Evolutionary conservation across 1,140 invertebrate genomes (phyloP).

Genomic region (Tetraneura akinire): DNA sequence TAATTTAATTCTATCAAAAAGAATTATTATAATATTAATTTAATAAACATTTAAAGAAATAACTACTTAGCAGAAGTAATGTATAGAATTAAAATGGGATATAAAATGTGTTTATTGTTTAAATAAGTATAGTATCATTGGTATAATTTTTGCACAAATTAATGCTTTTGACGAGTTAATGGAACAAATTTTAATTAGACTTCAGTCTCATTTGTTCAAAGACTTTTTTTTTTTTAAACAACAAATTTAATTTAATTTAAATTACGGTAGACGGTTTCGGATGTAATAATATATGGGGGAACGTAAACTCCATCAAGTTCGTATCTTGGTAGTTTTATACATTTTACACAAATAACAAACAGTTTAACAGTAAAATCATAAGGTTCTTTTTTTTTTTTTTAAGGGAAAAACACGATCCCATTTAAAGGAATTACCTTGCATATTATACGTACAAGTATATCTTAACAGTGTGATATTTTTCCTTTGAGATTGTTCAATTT

Average conservation of each 20-base stretch:
- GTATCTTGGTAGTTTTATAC: not conserved
- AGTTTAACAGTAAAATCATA: not conserved
- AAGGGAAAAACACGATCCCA: not conserved
- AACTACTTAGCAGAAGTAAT: too few relatives aligned
- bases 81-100: too few relatives aligned
- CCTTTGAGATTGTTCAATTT: not conserved
- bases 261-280: not conserved
- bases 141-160: not conserved
- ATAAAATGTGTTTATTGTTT: too few relatives aligned
- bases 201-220: not conserved
- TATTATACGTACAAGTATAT: too few relatives aligned
- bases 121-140: too few relatives aligned
- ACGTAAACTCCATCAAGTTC: not conserved
- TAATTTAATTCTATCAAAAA: too few relatives aligned
- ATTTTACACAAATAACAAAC: not conserved
- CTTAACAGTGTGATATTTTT: not conserved
- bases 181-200: slow-evolving; percentile 17
- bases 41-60: too few relatives aligned
- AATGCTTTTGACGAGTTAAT: not conserved
- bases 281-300: not conserved
- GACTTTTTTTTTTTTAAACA: slow-evolving; percentile 3
- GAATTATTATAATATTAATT: too few relatives aligned
- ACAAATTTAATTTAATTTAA: not conserved
- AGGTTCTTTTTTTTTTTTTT: slow-evolving; percentile 2
- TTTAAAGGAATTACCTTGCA: not conserved